phyloP scores from a whole-genome alignment of 1,140 invertebrate species.

The Drosophila punjabiensis region DNA sequence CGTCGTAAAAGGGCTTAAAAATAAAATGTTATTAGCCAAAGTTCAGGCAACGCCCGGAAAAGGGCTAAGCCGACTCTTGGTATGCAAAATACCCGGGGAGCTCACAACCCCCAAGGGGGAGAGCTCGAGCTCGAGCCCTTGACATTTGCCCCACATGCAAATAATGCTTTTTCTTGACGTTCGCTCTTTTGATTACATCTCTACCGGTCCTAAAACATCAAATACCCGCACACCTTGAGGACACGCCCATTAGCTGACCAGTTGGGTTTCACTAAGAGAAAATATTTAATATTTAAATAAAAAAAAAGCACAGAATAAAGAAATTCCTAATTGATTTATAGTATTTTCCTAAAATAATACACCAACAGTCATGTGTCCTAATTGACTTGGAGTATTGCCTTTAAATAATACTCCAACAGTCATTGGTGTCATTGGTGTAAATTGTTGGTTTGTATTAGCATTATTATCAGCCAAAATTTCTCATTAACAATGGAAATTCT shows the following conservation, averaged over 20 bases:
- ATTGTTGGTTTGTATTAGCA: background rate
- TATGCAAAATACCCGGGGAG: slow-evolving; percentile 30
- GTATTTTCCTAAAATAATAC: no score
- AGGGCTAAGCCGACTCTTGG: slow-evolving; percentile 21
- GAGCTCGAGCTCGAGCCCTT: slow-evolving; percentile 15
- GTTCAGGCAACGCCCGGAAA: slow-evolving; percentile 61
- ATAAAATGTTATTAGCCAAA: slow-evolving; percentile 70
- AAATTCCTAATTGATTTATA: background rate
- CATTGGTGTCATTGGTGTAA: no score
- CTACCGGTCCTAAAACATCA: slow-evolving; percentile 4
- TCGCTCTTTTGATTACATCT: slow-evolving; percentile 46
- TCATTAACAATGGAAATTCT: no score
- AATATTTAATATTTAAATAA: background rate
- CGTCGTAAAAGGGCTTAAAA: slow-evolving; percentile 47
- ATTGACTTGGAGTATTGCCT: background rate
- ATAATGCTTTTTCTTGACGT: slow-evolving; percentile 2
- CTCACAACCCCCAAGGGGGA: background rate
- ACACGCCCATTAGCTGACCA: slow-evolving; percentile 29
- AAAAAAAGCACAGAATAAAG: background rate
- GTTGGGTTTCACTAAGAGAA: background rate
- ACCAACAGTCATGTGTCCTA: no score
- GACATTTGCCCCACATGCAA: slow-evolving; percentile 41
- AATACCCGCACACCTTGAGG: background rate
- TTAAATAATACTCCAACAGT: no score
- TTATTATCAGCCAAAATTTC: no score